Percentiles rank a stretch among this genome's conserved stretches.
Evolutionary conservation across 2,113 vertebrate genomes (phyloP).

Genomic region (Tympanuchus pallidicinctus): DNA sequence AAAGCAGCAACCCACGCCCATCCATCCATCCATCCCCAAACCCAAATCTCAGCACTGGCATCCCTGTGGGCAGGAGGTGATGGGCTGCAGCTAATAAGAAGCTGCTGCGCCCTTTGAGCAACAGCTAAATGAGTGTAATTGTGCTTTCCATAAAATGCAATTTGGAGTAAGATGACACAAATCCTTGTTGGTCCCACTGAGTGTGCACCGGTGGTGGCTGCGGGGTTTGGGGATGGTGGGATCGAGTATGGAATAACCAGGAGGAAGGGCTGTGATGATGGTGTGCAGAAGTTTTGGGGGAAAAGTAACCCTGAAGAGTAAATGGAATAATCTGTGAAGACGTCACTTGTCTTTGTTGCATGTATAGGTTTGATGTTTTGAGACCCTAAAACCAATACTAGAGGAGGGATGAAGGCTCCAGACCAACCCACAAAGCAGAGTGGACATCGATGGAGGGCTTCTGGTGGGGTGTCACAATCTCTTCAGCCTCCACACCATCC

Average conservation of each 20-base stretch:
- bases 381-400: not conserved
- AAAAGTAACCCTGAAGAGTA: not conserved
- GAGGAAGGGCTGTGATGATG: not conserved
- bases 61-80: not conserved
- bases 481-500: not conserved
- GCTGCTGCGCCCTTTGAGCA: not conserved
- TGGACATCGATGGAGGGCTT: fast-evolving
- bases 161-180: not conserved
- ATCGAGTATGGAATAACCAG: not conserved
- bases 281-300: not conserved
- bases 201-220: not conserved
- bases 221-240: fast-evolving
- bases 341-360: not conserved
- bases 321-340: not conserved
- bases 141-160: not conserved
- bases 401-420: not conserved
- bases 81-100: not conserved
- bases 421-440: not conserved
- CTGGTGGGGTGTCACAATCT: not conserved
- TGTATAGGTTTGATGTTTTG: not conserved
- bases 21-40: not conserved
- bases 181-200: not conserved
- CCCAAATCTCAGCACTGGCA: not conserved
- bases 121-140: not conserved
- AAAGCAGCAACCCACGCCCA: not conserved